Evolutionary conservation across 2,888 invertebrate genomes (phyloP).

Genomic region (Molorchus minor): DNA sequence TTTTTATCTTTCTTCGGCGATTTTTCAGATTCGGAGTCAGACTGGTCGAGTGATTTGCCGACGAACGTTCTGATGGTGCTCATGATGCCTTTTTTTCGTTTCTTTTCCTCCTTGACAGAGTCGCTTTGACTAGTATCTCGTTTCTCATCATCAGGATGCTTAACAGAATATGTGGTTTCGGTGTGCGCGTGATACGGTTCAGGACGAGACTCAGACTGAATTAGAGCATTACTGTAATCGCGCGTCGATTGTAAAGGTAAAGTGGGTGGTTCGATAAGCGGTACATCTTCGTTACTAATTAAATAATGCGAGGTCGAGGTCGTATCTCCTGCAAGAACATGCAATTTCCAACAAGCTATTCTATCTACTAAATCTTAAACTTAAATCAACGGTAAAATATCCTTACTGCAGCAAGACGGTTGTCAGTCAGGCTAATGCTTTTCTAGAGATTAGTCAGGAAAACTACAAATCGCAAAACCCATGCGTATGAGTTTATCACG

Average conservation of each 20-base stretch:
- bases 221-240: slow-evolving; percentile 60
- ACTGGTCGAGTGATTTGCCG: slow-evolving; percentile 58
- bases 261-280: slow-evolving; percentile 39
- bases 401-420: slow-evolving; percentile 57
- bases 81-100: slow-evolving; percentile 58
- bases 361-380: slow-evolving; percentile 58
- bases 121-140: slow-evolving; percentile 46
- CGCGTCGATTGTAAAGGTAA: slow-evolving; percentile 43
- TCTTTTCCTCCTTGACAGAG: slow-evolving; percentile 53
- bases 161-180: slow-evolving; percentile 42
- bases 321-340: slow-evolving; percentile 63
- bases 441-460: slow-evolving; percentile 21
- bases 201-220: slow-evolving; percentile 57
- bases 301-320: slow-evolving; percentile 58
- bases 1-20: slow-evolving; percentile 54
- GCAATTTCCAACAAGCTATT: slow-evolving; percentile 62
- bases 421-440: slow-evolving; percentile 48
- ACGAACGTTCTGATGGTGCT: slow-evolving; percentile 60
- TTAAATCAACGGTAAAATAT: slow-evolving; percentile 54
- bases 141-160: slow-evolving; percentile 35
- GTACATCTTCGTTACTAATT: slow-evolving; percentile 57
- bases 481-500: slow-evolving; percentile 57
- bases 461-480: slow-evolving; percentile 46
- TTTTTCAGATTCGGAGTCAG: slow-evolving; percentile 61
- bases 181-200: slow-evolving; percentile 54